Conservation (phyloP, 2,888 invertebrate species). For the Diarsia dahlii region DNA sequence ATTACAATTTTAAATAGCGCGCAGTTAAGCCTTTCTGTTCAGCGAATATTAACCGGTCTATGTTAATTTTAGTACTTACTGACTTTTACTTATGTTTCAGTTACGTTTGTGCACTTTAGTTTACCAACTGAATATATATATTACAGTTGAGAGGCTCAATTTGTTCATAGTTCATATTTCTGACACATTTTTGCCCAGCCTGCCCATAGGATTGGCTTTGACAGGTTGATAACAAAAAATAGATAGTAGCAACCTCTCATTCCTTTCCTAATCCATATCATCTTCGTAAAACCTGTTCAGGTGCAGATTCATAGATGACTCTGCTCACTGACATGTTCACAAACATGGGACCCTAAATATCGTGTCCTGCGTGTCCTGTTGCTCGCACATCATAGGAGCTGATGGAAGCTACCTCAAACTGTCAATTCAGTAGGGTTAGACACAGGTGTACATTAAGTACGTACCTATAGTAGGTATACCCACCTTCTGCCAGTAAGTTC, state of each 20-base stretch:
- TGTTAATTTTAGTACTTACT: conserved; percentile 43
- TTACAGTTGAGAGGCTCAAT: background rate
- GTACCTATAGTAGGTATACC: background rate
- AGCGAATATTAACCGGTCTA: conserved; percentile 40
- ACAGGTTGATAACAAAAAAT: no score
- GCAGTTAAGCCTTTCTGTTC: conserved; percentile 30
- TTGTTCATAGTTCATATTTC: no score
- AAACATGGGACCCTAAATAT: background rate
- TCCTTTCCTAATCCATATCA: background rate
- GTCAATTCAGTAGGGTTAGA: no score
- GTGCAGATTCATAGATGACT: background rate
- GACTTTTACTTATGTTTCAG: conserved; percentile 35
- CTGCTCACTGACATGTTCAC: background rate
- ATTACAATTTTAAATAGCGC: conserved; percentile 59
- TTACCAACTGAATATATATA: background rate
- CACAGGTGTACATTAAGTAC: no score
- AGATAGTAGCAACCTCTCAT: background rate
- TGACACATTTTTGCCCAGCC: no score
- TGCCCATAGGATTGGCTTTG: background rate
- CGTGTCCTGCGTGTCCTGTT: background rate
- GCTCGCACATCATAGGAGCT: no score
- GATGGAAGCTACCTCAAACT: no score
- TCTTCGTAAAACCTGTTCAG: background rate
- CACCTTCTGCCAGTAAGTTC: background rate
- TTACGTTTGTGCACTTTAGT: conserved; percentile 2